Base-by-base conservation (phyloP, 1,140 invertebrate species). In the Drosophila bipectinata region DNA sequence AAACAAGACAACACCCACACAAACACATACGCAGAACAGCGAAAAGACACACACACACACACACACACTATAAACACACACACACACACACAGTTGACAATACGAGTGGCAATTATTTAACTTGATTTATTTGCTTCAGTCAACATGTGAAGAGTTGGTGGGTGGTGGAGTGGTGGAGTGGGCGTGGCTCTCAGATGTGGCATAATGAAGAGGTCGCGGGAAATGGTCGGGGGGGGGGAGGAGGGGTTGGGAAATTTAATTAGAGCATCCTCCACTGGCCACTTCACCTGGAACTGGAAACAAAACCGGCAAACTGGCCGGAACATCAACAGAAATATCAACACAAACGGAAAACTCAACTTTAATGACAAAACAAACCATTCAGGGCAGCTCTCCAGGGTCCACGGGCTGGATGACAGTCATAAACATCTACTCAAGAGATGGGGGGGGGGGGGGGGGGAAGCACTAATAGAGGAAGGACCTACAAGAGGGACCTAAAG, bases 41-140 rank as follows among this genome's bases (percentile, higher is more conserved):
- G 57, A 39, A 39, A 60, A 34, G 57, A 34, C 45, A 71, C 34
- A 34, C 51, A 15, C 30, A 21, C 37, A 32, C 32, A 30, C 26
- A 37, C 34, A 12, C 9, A n/a, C n/a, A n/a, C n/a, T n/a, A n/a
- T 12, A 44, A 26, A 49, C 26, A 44, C 55, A 34, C 26, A 5
- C 24, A 57, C 45, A 52, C 24, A 15, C 37, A 34, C 32, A 41
- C 58, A 69, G 66, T 73, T 84, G 81, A 84, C 81, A 85, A 87
- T 81, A 72, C 68, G 64, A 77, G 81, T 68, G 82, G 68, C 73
- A 85, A 87, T 85, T 85, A 87, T 85, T 85, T 85, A 85, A 85
- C 82, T 85, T 85, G 77, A 85, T 85, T 85, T 85, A 85, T 85
- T 85, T 87, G 75, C 69, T 63, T 74, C 64, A 77, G 81, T 80